A percentile compares a stretch with the other conserved stretches of the same genome.
Evolutionary conservation across 2,888 invertebrate genomes (phyloP).

Genomic region (Tenodera sinensis): DNA sequence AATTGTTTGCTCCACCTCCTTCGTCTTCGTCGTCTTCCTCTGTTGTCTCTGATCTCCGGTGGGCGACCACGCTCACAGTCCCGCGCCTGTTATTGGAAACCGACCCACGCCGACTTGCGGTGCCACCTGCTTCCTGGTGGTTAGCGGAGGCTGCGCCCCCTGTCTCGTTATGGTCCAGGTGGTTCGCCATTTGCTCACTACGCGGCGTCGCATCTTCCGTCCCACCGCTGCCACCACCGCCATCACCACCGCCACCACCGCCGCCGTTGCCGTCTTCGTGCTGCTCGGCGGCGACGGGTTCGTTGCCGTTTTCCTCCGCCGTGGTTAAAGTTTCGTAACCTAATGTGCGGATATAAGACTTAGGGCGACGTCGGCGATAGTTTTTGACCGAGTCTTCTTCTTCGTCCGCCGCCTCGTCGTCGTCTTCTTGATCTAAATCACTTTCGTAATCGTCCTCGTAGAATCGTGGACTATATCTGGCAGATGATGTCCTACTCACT

Average conservation of each 20-base stretch:
- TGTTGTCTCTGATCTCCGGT: not conserved
- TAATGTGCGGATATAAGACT: not conserved
- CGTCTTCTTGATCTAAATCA: not conserved
- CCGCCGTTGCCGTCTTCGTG: not conserved
- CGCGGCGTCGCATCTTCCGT: conserved; percentile 14
- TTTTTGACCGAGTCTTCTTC: not conserved
- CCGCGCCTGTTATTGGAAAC: not conserved
- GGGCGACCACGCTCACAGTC: not conserved
- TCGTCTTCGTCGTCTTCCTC: conserved; percentile 21
- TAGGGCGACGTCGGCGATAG: not conserved
- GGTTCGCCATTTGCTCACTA: conserved; percentile 10
- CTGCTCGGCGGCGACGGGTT: not conserved
- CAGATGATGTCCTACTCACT: not conserved
- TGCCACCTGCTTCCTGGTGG: not conserved
- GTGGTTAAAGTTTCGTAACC: not conserved
- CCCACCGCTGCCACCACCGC: not conserved
- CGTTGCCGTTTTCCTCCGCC: not conserved
- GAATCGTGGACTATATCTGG: not conserved
- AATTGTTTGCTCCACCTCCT: conserved; percentile 35
- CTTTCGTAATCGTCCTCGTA: not conserved
- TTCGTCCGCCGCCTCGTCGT: not conserved
- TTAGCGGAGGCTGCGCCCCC: not conserved
- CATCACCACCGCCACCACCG: conserved; percentile 1
- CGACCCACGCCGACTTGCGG: not conserved
- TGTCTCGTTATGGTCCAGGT: not conserved